Base-by-base conservation (phyloP, 1,140 invertebrate species). In the Nymphalis io region DNA sequence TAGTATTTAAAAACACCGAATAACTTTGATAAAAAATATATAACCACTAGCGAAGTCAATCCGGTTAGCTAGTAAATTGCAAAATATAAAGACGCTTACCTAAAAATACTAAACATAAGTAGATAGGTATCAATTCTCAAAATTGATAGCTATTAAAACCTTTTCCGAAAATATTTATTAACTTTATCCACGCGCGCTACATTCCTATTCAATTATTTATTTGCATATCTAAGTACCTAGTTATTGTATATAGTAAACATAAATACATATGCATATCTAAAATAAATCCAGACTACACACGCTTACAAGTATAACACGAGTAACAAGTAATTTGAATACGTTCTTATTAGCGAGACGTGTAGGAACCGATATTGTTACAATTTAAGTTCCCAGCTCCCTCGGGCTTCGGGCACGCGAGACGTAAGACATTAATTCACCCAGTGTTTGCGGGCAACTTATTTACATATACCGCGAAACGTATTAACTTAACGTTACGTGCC, bases 361-460 rank as follows among this genome's bases (percentile, higher is more conserved):
- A 76, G 39, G 69, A 70, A 65, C 73, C 75, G 73, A 82, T 82
- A 83, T 81, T 81, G 79, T 78, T 76, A 81, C 81, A 83, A 81
- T 81, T 76, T 81, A 78, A 81, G 81, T 80, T 81, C 64, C 64
- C 51, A 57, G 40, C 66, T 72, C 78, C 82, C 81, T 61, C 15
- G 46, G 77, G 78, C 77, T 67, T 27, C 46, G 61, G 71, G 68
- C 61, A 11, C 11, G 73, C 68, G 76, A 83, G 82, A 83, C 75
- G 72, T 74, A 75, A 82, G 74, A 79, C 84, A 83, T 86, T 86
- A 87, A 85, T 85, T 84, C 81, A 81, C 75, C 77, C 82, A 76
- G 78, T 87, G 87, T 89, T 87, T 86, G 81, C 80, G 76, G 78
- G 77, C 80, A 74, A 72, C 80, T 75, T 82, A 87, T 89, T 87